These are phyloP conservation scores for Dolomedes plantarius DNA, from an alignment of 2,888 invertebrate species.

Conservation along the genomic window DNA sequence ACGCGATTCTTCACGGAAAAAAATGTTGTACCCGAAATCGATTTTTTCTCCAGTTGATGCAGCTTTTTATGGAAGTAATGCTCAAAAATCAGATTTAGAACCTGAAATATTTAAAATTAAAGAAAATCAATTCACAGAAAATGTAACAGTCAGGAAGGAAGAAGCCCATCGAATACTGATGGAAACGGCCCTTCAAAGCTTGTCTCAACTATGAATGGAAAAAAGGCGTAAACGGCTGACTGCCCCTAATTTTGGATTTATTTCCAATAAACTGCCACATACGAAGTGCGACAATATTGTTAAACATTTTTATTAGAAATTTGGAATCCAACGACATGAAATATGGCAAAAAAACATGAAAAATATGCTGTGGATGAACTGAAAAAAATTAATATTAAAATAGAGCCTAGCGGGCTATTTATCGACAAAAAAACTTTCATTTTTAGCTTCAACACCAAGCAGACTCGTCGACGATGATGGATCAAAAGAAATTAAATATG, in stretches of 20 bases:
- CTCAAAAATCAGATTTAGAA: neutral
- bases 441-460: too few species aligned
- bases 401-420: too few species aligned
- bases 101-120: neutral
- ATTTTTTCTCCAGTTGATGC: neutral
- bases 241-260: conserved; percentile 1
- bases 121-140: neutral
- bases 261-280: conserved; percentile 2
- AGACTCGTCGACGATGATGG: too few species aligned
- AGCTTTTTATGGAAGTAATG: neutral
- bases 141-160: neutral
- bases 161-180: neutral
- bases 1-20: neutral
- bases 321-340: too few species aligned
- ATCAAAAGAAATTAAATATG: too few species aligned
- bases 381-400: too few species aligned
- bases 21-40: neutral
- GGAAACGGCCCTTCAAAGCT: neutral
- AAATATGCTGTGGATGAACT: too few species aligned
- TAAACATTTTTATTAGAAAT: too few species aligned
- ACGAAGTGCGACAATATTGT: neutral
- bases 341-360: too few species aligned
- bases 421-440: too few species aligned
- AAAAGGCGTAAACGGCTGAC: too few species aligned
- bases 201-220: neutral